phyloP scores from a whole-genome alignment of 2,113 vertebrate genomes.

The Ibidorhyncha struthersii region DNA sequence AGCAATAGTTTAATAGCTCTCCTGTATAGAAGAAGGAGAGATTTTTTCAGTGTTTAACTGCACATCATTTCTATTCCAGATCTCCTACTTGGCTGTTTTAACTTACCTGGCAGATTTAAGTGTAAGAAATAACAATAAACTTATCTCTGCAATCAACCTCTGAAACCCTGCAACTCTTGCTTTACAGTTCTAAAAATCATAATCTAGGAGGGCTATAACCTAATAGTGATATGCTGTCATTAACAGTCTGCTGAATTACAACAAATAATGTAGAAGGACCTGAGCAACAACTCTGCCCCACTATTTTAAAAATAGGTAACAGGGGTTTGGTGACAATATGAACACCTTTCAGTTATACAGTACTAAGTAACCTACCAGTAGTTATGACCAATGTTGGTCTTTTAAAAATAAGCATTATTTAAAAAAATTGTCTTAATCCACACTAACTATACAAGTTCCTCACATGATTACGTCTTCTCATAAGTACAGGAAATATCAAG shows the following conservation, averaged over 20 bases:
- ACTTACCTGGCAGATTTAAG: neutral
- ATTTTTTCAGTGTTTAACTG: conserved; percentile 1
- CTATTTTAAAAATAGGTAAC: neutral
- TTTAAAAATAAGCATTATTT: neutral
- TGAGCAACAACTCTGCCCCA: neutral
- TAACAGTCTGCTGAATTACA: neutral
- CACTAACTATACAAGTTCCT: neutral
- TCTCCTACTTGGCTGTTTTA: neutral
- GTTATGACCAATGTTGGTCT: neutral
- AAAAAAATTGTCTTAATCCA: neutral
- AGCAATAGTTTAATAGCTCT: neutral
- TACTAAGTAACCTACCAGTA: neutral
- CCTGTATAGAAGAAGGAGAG: neutral
- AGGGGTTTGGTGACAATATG: neutral
- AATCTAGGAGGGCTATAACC: neutral
- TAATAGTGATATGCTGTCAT: neutral
- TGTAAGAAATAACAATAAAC: conserved; percentile 18
- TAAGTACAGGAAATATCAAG: conserved; percentile 30
- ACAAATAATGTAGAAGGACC: neutral
- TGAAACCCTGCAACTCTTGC: neutral
- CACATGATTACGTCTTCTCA: neutral
- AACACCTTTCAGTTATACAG: neutral
- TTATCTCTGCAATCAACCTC: neutral
- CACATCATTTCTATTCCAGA: neutral
- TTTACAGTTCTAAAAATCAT: neutral